Base-by-base conservation (phyloP, 2,113 vertebrate species). In the Platycercus adscitus region DNA sequence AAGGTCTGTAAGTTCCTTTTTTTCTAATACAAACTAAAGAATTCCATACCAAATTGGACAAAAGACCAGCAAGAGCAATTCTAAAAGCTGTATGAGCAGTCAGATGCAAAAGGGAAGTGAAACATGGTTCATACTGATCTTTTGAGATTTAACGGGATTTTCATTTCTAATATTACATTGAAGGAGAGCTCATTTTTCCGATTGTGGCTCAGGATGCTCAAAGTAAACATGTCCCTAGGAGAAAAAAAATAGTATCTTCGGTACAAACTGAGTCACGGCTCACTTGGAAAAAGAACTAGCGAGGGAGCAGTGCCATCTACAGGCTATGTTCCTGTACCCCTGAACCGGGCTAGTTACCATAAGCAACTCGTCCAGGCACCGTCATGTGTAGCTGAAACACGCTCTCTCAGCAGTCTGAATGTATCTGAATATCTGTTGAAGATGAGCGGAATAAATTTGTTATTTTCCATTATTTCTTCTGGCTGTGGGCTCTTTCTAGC, bases 251-350 rank as follows among this genome's bases (percentile, higher is more conserved):
- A 72, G 66, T 82, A 71, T 89, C 79, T 87, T 60, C 88, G 37
- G 86, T 71, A 76, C 73, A 61, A 70, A n/a, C 49, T 33, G 77
- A 58, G 68, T 93, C 79, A 65, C 8, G 43, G 92, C 52, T 90
- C 7, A 7, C 63, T 91, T 50, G 94, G 39, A 24, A 92, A 31
- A 43, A 64, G 61, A 17, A 98, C 60, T 58, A 82, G 82, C 96
- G 93, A 96, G 97, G 88, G 37, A 96, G 96, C 92, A 97, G 97
- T 98, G 98, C 98, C 98, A 98, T 96, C 98, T 98, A 86, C 87
- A 82, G 98, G 92, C 75, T 19, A 0, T 0, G 24, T 25, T 43
- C 26, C 60, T 46, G 28, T 1, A 78, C 60, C 49, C 52, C 43
- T 14, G 24, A 23, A 3, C 44, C 31, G 33, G 12, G 47, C 9